These are phyloP conservation scores for Platycercus adscitus DNA, from an alignment of 2,113 vertebrate genomes.

Conservation along the genomic window DNA sequence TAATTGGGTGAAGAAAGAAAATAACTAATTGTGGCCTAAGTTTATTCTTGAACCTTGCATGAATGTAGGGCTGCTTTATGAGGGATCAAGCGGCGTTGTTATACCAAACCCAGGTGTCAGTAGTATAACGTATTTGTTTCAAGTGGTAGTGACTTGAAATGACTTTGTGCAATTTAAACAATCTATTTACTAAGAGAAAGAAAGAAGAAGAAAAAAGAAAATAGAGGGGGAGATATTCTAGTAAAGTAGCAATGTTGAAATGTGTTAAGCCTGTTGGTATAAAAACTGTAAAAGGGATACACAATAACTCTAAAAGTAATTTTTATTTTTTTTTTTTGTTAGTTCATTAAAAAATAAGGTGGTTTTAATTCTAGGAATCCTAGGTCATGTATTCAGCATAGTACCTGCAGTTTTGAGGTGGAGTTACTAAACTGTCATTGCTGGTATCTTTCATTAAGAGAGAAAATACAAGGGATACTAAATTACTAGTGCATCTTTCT, in stretches of 20 bases:
- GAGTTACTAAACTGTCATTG: neutral
- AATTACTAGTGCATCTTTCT: neutral
- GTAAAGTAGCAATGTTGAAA: neutral
- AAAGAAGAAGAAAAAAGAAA: neutral
- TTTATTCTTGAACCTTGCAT: neutral
- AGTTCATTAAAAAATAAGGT: neutral
- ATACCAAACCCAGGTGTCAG: neutral
- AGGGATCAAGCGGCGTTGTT: neutral
- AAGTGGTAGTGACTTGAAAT: neutral
- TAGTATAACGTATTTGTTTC: neutral
- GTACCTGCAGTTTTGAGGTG: neutral
- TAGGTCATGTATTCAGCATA: neutral
- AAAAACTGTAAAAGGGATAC: neutral
- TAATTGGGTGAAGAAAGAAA: neutral
- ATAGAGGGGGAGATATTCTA: neutral
- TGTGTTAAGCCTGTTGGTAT: neutral
- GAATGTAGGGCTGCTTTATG: neutral
- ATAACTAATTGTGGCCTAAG: neutral
- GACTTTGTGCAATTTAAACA: no score
- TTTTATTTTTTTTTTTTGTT: rapidly evolving
- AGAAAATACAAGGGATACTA: neutral
- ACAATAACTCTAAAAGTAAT: neutral
- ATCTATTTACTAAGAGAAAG: neutral
- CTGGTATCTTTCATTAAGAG: neutral
- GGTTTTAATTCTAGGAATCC: neutral